A percentile compares a stretch with the other conserved stretches of the same genome.
Conservation (phyloP, 2,113 vertebrate species). For the Pteronura brasiliensis region DNA sequence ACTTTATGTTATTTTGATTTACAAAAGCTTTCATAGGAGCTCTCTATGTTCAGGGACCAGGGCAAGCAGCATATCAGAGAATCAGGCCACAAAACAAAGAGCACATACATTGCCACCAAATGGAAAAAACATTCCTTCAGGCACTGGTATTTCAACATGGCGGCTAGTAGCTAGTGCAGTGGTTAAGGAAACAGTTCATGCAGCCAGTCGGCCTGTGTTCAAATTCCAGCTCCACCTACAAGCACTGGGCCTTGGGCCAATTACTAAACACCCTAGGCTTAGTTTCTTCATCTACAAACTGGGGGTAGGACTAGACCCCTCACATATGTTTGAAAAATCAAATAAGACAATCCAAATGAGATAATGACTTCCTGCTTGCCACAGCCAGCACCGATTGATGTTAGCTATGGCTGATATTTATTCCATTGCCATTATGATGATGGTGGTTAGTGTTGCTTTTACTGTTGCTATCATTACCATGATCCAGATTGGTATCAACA, state of each 20-base stretch:
- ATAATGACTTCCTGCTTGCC: background rate
- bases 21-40: background rate
- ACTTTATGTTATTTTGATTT: background rate
- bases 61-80: background rate
- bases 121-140: background rate
- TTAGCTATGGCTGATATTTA: background rate
- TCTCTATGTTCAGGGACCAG: background rate
- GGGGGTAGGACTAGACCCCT: background rate
- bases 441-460: background rate
- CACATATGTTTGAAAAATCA: background rate
- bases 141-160: background rate
- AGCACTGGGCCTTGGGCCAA: background rate
- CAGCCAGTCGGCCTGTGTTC: background rate
- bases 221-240: background rate
- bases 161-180: background rate
- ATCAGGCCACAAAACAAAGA: conserved; percentile 23
- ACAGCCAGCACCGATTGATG: background rate
- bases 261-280: background rate
- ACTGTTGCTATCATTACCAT: background rate
- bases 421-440: background rate
- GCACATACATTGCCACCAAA: background rate
- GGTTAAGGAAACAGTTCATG: background rate
- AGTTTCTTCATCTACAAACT: background rate
- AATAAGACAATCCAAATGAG: background rate
- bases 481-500: background rate